Base-by-base conservation (phyloP, 2,888 invertebrate genomes). In the Alcis repandata region DNA sequence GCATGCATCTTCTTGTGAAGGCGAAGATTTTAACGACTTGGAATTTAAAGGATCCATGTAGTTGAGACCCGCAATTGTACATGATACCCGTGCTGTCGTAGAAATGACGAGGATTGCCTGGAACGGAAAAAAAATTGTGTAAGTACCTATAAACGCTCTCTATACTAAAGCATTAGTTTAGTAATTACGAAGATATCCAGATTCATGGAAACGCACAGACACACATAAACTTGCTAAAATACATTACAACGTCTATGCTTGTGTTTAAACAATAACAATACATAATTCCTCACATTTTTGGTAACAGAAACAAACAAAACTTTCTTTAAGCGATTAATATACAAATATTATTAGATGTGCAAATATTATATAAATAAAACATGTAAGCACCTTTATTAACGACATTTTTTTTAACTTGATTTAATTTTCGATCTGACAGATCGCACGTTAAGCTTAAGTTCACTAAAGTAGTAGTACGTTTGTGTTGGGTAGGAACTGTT, bases 1-100 rank as follows among this genome's bases (percentile, higher is more conserved):
- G 70, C 92, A 92, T 1, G 87, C 86, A 67, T 91, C 79, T 17
- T 80, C 80, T 9, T 75, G 75, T 0, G 69, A 59, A 19, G 61
- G 64, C 6, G 60, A 59, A 0, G 27, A 49, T 17, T 51, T 67
- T 9, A 63, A 40, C 2, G 67, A 67, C 19, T 67, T 67, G 11
- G 64, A 58, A 19, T 67, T 73, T 0, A 81, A 19, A 0, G 79
- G 67, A 33, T 87, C 85, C 76, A 84, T 77, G 63, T 82, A 88
- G 27, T 52, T 82, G 48, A 82, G 17, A 0, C 90, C 89, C 8
- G 73, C 79, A 38, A 89, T 81, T 4, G 85, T 77, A 64, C 86
- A 77, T 66, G 62, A 64, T 51, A 70, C 65, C 32, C 61, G 48
- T 45, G 75, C 63, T 13, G 75, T 33, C 1, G 64, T 63, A n/a